These are phyloP conservation scores for Acropora yongei DNA, from an alignment of 64 coral and sea anemone genomes.

Conservation along the genomic window DNA sequence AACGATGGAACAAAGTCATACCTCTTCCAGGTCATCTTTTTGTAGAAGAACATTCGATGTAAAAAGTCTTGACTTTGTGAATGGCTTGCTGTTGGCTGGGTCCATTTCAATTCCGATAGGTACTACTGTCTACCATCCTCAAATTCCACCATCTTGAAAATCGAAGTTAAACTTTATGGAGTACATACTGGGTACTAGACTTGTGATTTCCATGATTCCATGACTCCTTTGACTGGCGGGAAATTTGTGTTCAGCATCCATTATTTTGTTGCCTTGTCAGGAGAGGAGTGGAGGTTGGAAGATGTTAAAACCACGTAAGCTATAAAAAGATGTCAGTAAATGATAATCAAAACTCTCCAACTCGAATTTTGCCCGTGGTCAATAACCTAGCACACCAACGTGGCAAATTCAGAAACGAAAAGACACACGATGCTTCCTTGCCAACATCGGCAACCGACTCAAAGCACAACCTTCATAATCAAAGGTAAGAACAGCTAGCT, in stretches of 20 bases:
- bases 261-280: too few relatives aligned
- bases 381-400: constrained; percentile 33
- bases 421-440: neutral
- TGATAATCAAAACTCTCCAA: neutral
- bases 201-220: neutral
- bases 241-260: neutral
- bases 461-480: constrained; percentile 1
- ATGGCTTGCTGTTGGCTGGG: neutral
- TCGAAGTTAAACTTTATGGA: neutral
- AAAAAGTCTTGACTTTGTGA: constrained; percentile 48
- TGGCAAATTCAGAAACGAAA: constrained; percentile 41
- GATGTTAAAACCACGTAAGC: too few relatives aligned
- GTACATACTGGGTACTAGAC: neutral
- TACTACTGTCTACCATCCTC: neutral
- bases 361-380: neutral
- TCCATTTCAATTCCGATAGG: neutral
- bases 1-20: neutral
- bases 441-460: neutral
- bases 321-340: constrained; percentile 22
- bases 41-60: constrained; percentile 56
- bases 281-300: too few relatives aligned
- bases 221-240: neutral
- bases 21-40: constrained; percentile 76
- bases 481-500: neutral
- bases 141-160: neutral